These are phyloP conservation scores for Metopia argyrocephala DNA, from an alignment of 2,888 invertebrate genomes.

Conservation along the genomic window DNA sequence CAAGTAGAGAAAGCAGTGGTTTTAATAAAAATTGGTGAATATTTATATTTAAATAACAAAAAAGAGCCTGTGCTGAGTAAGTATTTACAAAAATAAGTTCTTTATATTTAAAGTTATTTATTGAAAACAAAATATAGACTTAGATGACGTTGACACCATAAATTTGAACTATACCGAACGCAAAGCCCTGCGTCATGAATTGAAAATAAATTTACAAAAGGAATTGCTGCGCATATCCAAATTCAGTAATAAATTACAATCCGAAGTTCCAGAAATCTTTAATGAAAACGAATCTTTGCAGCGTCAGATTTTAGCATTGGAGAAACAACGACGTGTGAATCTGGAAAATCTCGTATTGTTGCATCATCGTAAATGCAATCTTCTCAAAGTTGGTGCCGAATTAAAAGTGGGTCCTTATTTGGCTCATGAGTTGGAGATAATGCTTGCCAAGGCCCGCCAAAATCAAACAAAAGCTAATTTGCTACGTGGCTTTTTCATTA, in stretches of 20 bases:
- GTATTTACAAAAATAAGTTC: neutral
- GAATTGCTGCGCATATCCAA: constrained; percentile 69
- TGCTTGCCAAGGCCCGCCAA: constrained; percentile 70
- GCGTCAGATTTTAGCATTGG: constrained; percentile 62
- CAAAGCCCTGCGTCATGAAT: constrained; percentile 70
- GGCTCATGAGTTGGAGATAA: constrained; percentile 71
- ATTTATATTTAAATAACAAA: constrained; percentile 57
- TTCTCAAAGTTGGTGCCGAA: constrained; percentile 72
- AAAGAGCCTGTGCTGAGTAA: constrained; percentile 60
- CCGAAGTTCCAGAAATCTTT: constrained; percentile 71
- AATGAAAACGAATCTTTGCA: constrained; percentile 1
- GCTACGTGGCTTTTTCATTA: constrained; percentile 70
- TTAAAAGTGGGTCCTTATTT: constrained; percentile 74
- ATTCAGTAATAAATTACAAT: constrained; percentile 68
- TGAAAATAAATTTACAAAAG: constrained; percentile 60
- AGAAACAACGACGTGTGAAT: constrained; percentile 69
- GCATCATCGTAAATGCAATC: constrained; percentile 70
- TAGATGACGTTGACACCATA: constrained; percentile 25
- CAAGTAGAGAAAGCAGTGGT: constrained; percentile 61
- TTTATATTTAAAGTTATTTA: neutral
- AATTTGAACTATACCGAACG: constrained; percentile 72
- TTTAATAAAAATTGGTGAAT: constrained; percentile 60
- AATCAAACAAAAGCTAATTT: constrained; percentile 72
- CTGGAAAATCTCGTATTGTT: constrained; percentile 68
- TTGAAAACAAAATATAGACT: constrained; percentile 30